phyloP scores from a whole-genome alignment of 2,113 vertebrate genomes.

The Hemibagrus wyckioides region DNA sequence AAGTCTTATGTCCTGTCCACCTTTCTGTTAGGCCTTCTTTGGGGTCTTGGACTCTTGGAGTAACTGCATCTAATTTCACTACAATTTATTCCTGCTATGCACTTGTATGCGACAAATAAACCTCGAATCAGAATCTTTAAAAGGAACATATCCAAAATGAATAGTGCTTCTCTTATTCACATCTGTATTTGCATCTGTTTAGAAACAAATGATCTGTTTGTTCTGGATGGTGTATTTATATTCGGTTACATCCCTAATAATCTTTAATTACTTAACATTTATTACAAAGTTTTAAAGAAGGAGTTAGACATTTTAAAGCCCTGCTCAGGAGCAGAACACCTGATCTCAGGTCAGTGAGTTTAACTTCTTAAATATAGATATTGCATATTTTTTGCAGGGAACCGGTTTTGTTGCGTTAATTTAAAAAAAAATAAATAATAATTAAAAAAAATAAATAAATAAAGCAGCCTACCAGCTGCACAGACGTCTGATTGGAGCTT shows the following conservation, averaged over 20 bases:
- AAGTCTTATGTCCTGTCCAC: background rate
- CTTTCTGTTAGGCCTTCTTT: background rate
- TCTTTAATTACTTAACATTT: background rate
- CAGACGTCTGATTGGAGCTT: constrained; percentile 16
- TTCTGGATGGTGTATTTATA: background rate
- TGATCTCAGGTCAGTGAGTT: background rate
- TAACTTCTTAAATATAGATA: background rate
- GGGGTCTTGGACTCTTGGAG: background rate
- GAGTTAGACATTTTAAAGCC: background rate
- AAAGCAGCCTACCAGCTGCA: constrained; percentile 17
- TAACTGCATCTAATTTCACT: background rate
- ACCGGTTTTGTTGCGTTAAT: constrained; percentile 24
- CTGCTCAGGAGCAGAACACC: background rate
- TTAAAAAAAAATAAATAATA: background rate
- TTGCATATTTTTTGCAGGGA: background rate
- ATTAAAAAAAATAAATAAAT: background rate
- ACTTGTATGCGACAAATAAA: background rate
- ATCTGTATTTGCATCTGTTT: background rate
- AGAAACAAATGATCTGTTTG: background rate
- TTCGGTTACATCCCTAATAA: background rate
- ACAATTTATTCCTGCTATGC: background rate
- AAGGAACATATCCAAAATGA: background rate
- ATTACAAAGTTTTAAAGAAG: background rate
- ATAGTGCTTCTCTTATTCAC: background rate
- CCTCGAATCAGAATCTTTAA: background rate